Percentiles rank a stretch among this genome's conserved stretches.
Evolutionary conservation across 2,888 invertebrate genomes (phyloP).

Genomic region (Barypeithes pellucidus): DNA sequence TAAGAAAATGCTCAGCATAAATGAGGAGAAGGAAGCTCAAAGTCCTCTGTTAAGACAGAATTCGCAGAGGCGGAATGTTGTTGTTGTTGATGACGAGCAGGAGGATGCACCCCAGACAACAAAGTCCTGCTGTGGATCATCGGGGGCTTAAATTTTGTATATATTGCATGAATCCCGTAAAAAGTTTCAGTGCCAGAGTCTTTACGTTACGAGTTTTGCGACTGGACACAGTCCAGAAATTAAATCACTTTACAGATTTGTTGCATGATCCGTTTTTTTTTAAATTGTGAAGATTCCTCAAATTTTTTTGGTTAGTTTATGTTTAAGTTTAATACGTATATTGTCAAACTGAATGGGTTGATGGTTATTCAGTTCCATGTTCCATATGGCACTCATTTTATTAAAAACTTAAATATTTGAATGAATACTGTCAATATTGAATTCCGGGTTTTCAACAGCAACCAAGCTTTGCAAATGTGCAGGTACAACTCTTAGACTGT

Average conservation of each 20-base stretch:
- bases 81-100: slow-evolving; percentile 54
- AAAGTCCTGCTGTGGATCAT: slow-evolving; percentile 43
- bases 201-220: too few species aligned
- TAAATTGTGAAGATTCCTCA: slow-evolving; percentile 14
- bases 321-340: background rate
- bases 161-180: too few species aligned
- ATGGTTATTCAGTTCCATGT: too few species aligned
- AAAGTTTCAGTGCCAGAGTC: background rate
- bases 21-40: slow-evolving; percentile 64
- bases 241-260: too few species aligned
- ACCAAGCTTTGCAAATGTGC: too few species aligned
- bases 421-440: too few species aligned
- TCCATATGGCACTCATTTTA: too few species aligned
- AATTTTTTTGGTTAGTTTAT: background rate
- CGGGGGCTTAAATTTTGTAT: slow-evolving; percentile 33
- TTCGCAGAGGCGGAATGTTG: slow-evolving; percentile 66
- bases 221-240: too few species aligned
- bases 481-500: too few species aligned
- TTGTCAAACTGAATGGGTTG: too few species aligned
- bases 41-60: slow-evolving; percentile 64
- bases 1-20: slow-evolving; percentile 79
- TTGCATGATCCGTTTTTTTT: background rate
- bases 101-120: slow-evolving; percentile 22
- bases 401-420: too few species aligned
- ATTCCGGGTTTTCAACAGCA: too few species aligned